These are phyloP conservation scores for Haemorhous mexicanus DNA, from an alignment of 2,113 vertebrate genomes.

Conservation along the genomic window DNA sequence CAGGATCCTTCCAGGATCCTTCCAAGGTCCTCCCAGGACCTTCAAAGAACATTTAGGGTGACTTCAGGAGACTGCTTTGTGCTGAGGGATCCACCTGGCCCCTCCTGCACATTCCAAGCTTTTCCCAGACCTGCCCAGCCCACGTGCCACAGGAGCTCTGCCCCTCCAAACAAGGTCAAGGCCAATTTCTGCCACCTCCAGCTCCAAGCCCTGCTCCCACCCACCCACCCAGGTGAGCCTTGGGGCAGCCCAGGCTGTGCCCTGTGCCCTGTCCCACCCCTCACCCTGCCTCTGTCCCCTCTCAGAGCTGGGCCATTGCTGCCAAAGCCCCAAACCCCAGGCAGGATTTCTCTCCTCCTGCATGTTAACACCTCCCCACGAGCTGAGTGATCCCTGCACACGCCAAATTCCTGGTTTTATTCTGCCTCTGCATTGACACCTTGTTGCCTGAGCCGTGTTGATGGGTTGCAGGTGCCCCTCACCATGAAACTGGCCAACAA, in stretches of 20 bases:
- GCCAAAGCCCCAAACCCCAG: neutral
- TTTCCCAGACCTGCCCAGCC: neutral
- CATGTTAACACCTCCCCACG: slow-evolving; percentile 24
- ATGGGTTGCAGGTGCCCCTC: slow-evolving; percentile 62
- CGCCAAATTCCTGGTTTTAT: neutral
- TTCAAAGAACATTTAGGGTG: neutral
- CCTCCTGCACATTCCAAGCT: neutral
- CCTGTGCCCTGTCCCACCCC: neutral
- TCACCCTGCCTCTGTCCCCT: neutral
- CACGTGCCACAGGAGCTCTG: fast-evolving
- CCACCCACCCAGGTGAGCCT: fast-evolving
- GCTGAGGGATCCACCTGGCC: neutral
- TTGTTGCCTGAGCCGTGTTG: slow-evolving; percentile 40
- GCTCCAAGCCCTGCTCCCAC: fast-evolving
- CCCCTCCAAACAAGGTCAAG: neutral
- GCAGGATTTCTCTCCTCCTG: neutral
- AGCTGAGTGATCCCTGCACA: slow-evolving; percentile 4
- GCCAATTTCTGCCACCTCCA: neutral
- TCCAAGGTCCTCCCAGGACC: neutral
- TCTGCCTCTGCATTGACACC: slow-evolving; percentile 34
- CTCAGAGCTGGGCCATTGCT: neutral
- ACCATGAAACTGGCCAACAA: slow-evolving; percentile 6
- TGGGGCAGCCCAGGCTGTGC: neutral
- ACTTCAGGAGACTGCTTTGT: neutral
- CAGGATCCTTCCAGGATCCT: neutral